These are phyloP conservation scores for Plusia festucae DNA, from an alignment of 2,888 invertebrate genomes.

Conservation along the genomic window DNA sequence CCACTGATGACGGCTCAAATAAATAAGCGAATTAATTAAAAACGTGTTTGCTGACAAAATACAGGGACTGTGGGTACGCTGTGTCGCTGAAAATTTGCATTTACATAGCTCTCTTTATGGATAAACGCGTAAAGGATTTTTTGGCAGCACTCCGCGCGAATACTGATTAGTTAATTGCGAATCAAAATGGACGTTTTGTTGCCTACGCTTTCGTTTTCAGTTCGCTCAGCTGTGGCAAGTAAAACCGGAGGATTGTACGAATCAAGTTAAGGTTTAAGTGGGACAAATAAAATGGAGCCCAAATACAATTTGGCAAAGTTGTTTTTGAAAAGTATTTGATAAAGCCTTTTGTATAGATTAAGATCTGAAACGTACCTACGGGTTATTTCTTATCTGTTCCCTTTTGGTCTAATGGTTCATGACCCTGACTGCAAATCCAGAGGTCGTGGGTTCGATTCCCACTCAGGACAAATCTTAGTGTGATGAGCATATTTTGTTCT, in stretches of 20 bases:
- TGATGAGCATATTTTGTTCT: no score
- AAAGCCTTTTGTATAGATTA: no score
- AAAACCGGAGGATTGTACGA: not conserved
- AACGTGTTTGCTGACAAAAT: constrained; percentile 80
- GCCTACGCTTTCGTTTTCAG: constrained; percentile 21
- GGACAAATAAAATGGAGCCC: not conserved
- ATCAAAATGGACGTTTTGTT: constrained; percentile 38
- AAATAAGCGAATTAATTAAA: constrained; percentile 84
- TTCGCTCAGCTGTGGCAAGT: constrained; percentile 9
- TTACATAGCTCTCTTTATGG: constrained; percentile 56
- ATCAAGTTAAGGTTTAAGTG: not conserved
- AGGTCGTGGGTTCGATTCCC: no score
- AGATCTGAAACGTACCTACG: no score
- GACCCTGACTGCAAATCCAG: no score
- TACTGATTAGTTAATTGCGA: constrained; percentile 56
- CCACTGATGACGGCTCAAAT: constrained; percentile 61
- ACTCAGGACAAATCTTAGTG: no score
- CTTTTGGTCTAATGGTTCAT: no score
- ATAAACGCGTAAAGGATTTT: constrained; percentile 63
- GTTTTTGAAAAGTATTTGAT: no score
- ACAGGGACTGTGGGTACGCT: constrained; percentile 59
- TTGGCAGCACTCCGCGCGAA: constrained; percentile 37
- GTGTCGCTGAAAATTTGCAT: constrained; percentile 60
- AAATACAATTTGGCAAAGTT: no score
- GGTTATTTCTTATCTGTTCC: no score